Base-by-base conservation (phyloP, 1,140 invertebrate species). In the Ptiloglossa arizonensis region DNA sequence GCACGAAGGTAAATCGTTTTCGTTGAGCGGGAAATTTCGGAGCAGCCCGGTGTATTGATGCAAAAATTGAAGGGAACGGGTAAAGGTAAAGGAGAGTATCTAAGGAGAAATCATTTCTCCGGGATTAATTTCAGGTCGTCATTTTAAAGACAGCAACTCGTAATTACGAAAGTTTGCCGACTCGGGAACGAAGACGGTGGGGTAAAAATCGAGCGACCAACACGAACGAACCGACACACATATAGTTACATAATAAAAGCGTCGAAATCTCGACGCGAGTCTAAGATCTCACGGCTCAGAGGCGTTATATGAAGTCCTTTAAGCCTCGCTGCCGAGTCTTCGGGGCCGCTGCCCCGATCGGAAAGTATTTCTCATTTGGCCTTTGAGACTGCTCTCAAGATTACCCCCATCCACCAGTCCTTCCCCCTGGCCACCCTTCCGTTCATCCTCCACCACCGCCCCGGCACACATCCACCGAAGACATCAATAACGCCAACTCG, bases 291-390 rank as follows among this genome's bases (percentile, higher is more conserved):
- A 82, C 67, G 81, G 70, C 83, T 82, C 78, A 78, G 72, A 41
- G 41, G 60, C 71, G 82, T 86, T 85, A 86, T 88, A 89, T 87
- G 82, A 89, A 83, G 83, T 87, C 87, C 74, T 79, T 87, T 87
- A 89, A 88, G 86, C 86, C 79, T 79, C 52, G 50, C 64, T 64
- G 32, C 63, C 57, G 76, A 81, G 50, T 66, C 77, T 74, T 64
- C 32, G 41, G 62, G 72, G 50, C 57, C 59, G 72, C 77, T 59
- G 76, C 71, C 69, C 80, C 81, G 88, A 91, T 92, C 89, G 89
- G 85, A 90, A 91, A 91, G 87, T 91, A 92, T 92, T 91, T 91
- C 89, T 91, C 90, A 91, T 92, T 91, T 92, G 88, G 86, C 82
- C 83, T 91, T 90, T 87, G 85, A 89, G 80, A 67, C 78, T 83